A percentile compares a stretch with the other conserved stretches of the same genome.
Evolutionary conservation across 2,888 invertebrate genomes (phyloP).

Genomic region (Tortricodes alternella): DNA sequence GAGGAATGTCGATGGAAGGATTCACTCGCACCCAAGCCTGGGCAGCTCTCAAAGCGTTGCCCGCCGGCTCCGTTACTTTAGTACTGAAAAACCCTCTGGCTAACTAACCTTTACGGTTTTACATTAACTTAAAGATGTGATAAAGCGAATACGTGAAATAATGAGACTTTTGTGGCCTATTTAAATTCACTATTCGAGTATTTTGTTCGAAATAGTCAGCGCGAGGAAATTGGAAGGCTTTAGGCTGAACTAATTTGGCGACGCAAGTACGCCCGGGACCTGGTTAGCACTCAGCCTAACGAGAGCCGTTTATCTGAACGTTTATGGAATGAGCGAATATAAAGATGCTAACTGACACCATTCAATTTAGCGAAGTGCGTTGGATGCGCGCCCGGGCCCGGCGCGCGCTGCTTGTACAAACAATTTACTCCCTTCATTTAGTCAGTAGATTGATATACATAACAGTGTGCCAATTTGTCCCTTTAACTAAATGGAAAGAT

Average conservation of each 20-base stretch:
- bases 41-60: constrained; percentile 95
- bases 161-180: constrained; percentile 26
- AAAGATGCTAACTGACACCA: constrained; percentile 48
- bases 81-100: constrained; percentile 65
- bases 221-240: constrained; percentile 37
- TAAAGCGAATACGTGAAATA: constrained; percentile 24
- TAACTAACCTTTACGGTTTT: constrained; percentile 14
- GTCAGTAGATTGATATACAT: constrained; percentile 41
- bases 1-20: constrained; percentile 89
- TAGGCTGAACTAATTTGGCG: constrained; percentile 43
- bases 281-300: constrained; percentile 47
- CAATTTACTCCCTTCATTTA: constrained; percentile 53
- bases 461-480: constrained; percentile 35
- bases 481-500: constrained; percentile 32
- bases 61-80: constrained; percentile 90
- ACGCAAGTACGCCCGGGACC: constrained; percentile 40
- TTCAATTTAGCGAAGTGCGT: constrained; percentile 50
- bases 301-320: constrained; percentile 49
- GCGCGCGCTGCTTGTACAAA: constrained; percentile 39
- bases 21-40: constrained; percentile 97
- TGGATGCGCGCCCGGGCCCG: constrained; percentile 38
- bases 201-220: constrained; percentile 28
- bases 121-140: constrained; percentile 31
- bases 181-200: constrained; percentile 32
- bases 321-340: constrained; percentile 44